Evolutionary conservation across 2,113 vertebrate genomes (phyloP).

Genomic region (Corythaixoides concolor): DNA sequence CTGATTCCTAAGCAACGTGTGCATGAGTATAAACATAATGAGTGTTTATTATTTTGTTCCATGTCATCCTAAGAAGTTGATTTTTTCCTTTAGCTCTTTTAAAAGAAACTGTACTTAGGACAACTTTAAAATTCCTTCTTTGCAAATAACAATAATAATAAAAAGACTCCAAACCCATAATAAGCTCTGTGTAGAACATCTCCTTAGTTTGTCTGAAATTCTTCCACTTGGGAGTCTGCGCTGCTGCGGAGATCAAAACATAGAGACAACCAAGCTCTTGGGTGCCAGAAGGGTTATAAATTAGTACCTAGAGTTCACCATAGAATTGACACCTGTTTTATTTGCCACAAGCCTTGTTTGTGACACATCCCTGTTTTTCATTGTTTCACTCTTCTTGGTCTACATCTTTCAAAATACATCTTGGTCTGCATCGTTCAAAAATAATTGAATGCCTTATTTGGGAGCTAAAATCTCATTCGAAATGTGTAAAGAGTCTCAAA

Average conservation of each 20-base stretch:
- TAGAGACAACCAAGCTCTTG: neutral
- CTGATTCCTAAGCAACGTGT: neutral
- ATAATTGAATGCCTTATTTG: neutral
- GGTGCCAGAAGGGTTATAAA: neutral
- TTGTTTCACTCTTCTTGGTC: neutral
- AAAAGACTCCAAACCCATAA: neutral
- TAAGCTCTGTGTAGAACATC: neutral
- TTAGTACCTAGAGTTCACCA: neutral
- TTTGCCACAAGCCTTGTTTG: neutral
- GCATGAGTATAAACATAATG: neutral
- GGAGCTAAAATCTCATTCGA: neutral
- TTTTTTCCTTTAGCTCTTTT: neutral
- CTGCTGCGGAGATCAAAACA: neutral
- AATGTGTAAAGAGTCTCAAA: neutral
- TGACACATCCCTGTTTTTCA: neutral
- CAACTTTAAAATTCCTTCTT: neutral
- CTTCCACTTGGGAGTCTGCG: neutral
- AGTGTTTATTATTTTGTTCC: neutral
- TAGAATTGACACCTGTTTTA: neutral
- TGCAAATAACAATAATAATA: neutral
- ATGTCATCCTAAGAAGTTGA: neutral
- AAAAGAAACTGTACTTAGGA: neutral
- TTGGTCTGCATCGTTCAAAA: neutral
- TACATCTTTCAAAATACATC: too few species aligned
- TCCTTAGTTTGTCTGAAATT: neutral